These are phyloP conservation scores for Leptopilina myrica DNA, from an alignment of 2,888 invertebrate species.

Conservation along the genomic window DNA sequence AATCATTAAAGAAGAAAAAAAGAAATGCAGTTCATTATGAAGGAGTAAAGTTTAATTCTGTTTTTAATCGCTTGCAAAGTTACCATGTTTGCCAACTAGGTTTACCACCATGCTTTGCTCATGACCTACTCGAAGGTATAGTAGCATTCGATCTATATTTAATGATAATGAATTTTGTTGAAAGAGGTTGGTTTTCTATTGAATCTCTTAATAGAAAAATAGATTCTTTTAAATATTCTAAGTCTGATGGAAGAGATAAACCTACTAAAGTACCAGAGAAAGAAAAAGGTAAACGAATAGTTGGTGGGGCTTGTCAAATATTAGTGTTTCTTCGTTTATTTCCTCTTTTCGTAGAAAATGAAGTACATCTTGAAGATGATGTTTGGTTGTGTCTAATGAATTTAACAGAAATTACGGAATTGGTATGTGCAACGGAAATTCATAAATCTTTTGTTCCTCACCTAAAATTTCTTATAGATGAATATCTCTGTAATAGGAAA, in stretches of 20 bases:
- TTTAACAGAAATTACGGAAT: neutral
- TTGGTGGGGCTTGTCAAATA: neutral
- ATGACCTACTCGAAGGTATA: constrained; percentile 13
- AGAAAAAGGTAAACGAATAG: neutral
- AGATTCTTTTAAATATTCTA: constrained; percentile 12
- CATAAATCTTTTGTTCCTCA: constrained; percentile 7
- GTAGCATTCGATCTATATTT: neutral
- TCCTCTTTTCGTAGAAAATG: neutral
- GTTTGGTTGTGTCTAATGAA: neutral
- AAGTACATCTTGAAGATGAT: constrained; percentile 6
- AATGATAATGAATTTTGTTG: neutral
- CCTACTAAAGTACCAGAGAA: neutral
- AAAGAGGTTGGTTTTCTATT: neutral
- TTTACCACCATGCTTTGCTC: neutral
- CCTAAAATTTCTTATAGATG: neutral
- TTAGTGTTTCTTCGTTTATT: constrained; percentile 1
- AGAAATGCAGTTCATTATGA: neutral
- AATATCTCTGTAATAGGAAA: neutral
- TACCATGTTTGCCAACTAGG: neutral
- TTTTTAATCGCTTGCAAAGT: constrained; percentile 6
- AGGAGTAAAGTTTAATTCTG: constrained; percentile 10
- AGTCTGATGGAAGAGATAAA: neutral
- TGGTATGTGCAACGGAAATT: neutral
- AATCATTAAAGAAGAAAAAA: neutral
- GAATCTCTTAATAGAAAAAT: neutral